Evolutionary conservation across 2,888 invertebrate genomes (phyloP).

Genomic region (Cryptus armator): DNA sequence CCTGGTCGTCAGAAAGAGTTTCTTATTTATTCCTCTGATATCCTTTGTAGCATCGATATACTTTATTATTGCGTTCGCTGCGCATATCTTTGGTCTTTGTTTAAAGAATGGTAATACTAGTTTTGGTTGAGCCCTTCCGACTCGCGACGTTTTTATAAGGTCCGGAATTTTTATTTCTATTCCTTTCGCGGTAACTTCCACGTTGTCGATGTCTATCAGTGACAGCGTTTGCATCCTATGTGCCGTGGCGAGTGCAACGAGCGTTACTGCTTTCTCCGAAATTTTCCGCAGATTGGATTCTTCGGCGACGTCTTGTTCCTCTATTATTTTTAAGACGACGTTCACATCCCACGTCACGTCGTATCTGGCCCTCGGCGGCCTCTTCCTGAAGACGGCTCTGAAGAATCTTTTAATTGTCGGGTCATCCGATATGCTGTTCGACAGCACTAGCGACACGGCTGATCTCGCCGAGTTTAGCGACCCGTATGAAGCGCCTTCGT

Average conservation of each 20-base stretch:
- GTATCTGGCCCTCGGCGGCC: slow-evolving; percentile 44
- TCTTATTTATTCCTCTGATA: slow-evolving; percentile 6
- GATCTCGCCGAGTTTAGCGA: slow-evolving; percentile 43
- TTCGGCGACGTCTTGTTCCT: background rate
- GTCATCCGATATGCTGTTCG: background rate
- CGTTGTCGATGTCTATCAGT: slow-evolving; percentile 60
- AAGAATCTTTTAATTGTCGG: slow-evolving; percentile 38
- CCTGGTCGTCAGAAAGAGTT: slow-evolving; percentile 39
- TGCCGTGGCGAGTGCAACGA: slow-evolving; percentile 61
- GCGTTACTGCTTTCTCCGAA: slow-evolving; percentile 56
- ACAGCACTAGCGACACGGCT: slow-evolving; percentile 42
- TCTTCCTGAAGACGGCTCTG: slow-evolving; percentile 22
- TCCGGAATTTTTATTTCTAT: slow-evolving; percentile 60
- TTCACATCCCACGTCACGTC: slow-evolving; percentile 51
- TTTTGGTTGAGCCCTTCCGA: slow-evolving; percentile 46
- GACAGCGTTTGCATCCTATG: slow-evolving; percentile 65
- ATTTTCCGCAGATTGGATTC: slow-evolving; percentile 49
- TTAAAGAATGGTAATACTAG: slow-evolving; percentile 45
- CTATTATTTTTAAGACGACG: slow-evolving; percentile 17
- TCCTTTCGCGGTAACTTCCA: slow-evolving; percentile 13
- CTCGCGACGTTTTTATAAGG: slow-evolving; percentile 59
- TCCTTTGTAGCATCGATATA: slow-evolving; percentile 44
- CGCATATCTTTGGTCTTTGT: slow-evolving; percentile 34
- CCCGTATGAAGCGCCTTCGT: slow-evolving; percentile 44
- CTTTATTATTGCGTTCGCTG: slow-evolving; percentile 20